Evolutionary conservation across 2,888 invertebrate genomes (phyloP), one percentile per base, ranked within the genome.

Genomic region (Conomelus anceps): DNA sequence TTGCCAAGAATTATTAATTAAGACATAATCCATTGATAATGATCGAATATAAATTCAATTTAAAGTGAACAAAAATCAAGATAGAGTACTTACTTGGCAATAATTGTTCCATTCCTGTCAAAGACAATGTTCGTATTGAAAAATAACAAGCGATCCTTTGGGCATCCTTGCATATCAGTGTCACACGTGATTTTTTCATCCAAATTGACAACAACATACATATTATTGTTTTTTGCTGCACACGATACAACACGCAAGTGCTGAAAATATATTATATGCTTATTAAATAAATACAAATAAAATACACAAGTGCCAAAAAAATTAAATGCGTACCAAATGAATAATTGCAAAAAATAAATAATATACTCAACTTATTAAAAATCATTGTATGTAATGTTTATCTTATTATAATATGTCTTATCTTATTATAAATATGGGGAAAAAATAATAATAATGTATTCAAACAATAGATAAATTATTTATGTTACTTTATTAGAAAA

Each of bases 71-170:
- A n/a, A n/a, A n/a, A n/a, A n/a, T n/a, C n/a, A n/a, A n/a, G n/a
- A n/a, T n/a, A n/a, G n/a, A n/a, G 20, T 29, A 88, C 91, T 91
- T 94, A 96, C 95, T 95, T 95, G 13, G 96, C 95, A 13, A 97
- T 94, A 22, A 98, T 94, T 0, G 93, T 93, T 0, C 98, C 98
- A 22, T 93, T 93, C 89, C 96, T 94, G 92, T 97, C 95, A 91
- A 97, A 96, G 0, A 96, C 97, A 0, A 98, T 95, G 92, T 97
- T 96, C 0, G 97, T 96, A 92, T 98, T 98, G 93, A 96, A 97
- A 26, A 94, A 92, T 88, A 94, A 29, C 13, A 63, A 29, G 11
- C 86, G 85, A 89, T 90, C 89, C 29, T 23, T 20, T 6, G 89
- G 89, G 34, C 89, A 89, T 3, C 87, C 89, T 24, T 88, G 23